Evolutionary conservation across 2,113 vertebrate genomes (phyloP).

Genomic region (Myocastor coypus): DNA sequence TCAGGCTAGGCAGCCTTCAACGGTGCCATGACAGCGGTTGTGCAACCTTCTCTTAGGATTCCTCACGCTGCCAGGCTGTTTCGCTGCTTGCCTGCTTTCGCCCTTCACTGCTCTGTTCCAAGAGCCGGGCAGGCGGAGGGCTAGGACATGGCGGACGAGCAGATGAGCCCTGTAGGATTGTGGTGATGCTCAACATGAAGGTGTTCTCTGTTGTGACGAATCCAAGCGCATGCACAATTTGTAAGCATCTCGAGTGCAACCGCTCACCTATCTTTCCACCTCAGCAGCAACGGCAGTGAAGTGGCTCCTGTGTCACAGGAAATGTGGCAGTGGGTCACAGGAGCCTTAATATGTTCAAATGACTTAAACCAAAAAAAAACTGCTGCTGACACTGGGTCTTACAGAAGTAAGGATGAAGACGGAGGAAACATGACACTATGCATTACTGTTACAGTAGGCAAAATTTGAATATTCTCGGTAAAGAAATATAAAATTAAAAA

Average conservation of each 20-base stretch:
- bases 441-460: not conserved
- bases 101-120: not conserved
- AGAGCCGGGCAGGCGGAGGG: not conserved
- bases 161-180: not conserved
- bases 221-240: not conserved
- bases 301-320: not conserved
- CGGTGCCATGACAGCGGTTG: not conserved
- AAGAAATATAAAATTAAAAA: not conserved
- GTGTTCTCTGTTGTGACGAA: not conserved
- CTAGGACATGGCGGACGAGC: not conserved
- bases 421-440: not conserved
- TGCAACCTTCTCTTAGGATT: not conserved
- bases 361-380: not conserved
- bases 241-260: not conserved
- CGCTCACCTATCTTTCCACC: not conserved
- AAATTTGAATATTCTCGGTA: not conserved
- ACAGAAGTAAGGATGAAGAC: not conserved
- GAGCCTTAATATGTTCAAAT: not conserved
- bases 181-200: not conserved
- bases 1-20: not conserved
- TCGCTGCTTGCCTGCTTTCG: not conserved
- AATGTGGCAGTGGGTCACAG: not conserved
- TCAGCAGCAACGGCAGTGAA: not conserved
- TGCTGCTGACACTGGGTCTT: not conserved
- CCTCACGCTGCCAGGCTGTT: not conserved